Evolutionary conservation across 2,113 vertebrate genomes (phyloP), one percentile per base, ranked within the genome.

Genomic region (Cariama cristata): DNA sequence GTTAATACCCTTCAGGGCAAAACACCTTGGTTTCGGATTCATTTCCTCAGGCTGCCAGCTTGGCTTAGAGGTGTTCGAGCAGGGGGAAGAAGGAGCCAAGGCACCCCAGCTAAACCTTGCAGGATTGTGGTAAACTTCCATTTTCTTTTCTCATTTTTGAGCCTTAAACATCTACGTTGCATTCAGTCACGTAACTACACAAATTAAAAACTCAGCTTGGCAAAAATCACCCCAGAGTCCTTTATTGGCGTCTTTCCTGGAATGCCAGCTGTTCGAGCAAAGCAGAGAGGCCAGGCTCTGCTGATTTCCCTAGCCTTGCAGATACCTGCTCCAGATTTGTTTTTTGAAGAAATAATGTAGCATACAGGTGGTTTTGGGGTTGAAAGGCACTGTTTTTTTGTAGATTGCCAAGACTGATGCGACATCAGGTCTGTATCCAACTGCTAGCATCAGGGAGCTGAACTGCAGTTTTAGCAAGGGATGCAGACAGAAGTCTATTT

Each of bases 221-320:
- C 93, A 97, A 88, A 90, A 86, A 75, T 74, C 19, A 1, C 59
- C 83, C 67, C 45, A 22, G 79, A 88, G 95, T 73, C 91, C 94
- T 93, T 79, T 88, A 80, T 0, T 97, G 97, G 98, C 97, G 0
- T 12, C 60, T 83, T 94, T 96, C 97, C 98, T 89, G 96, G 97
- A 95, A 95, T 86, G 95, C 96, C 98, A 97, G 95, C 96, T 98
- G 97, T 94, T 90, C 5, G 74, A 91, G 91, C 0, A 4, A 72
- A 75, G 85, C 91, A 87, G 91, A 84, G 52, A 82, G 86, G 80
- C 92, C 95, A 88, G 86, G 53, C 68, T 62, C 74, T 35, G 63
- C 50, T 30, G 13, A 52, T 93, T 97, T 90, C 80, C 89, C 83
- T 91, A 28, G 82, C 86, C 67, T 90, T 93, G 86, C 90, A 91